Evolutionary conservation across 2,797 vertebrate genomes (phyloP).

Genomic region (Huso huso): DNA sequence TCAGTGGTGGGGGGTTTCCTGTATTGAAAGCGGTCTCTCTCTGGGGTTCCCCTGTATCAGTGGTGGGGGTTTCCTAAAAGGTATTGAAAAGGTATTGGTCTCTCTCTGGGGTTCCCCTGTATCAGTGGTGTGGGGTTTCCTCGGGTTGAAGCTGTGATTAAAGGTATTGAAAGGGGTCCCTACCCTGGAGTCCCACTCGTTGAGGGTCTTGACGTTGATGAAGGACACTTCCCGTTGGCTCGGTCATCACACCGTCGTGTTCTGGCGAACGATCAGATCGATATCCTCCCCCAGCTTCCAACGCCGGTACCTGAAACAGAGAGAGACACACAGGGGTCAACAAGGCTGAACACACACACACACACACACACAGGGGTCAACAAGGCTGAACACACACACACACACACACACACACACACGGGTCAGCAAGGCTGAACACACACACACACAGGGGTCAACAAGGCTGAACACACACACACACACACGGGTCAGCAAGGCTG

Average conservation of each 20-base stretch:
- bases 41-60: background rate
- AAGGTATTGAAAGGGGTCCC: conserved; percentile 28
- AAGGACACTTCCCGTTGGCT: conserved; percentile 95
- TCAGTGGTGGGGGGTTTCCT: too few species aligned
- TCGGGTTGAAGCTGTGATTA: too few species aligned
- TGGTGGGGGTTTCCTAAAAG: too few species aligned
- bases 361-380: too few species aligned
- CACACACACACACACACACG: too few species aligned
- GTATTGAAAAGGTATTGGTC: background rate
- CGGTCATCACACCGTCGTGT: conserved; percentile 97
- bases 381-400: too few species aligned
- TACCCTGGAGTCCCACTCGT: conserved; percentile 97
- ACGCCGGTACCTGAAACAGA: conserved; percentile 77
- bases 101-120: too few species aligned
- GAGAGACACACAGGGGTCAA: background rate
- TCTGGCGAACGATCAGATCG: conserved; percentile 95
- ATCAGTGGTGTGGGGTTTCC: background rate
- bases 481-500: too few species aligned
- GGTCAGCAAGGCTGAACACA: too few species aligned
- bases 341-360: too few species aligned
- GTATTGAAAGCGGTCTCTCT: background rate
- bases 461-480: too few species aligned
- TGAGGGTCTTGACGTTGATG: conserved; percentile 93
- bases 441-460: too few species aligned
- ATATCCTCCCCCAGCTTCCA: conserved; percentile 98